Evolutionary conservation across 1,140 invertebrate species (phyloP), one percentile per base, ranked within the genome.

Genomic region (Macrobrachium nipponense): DNA sequence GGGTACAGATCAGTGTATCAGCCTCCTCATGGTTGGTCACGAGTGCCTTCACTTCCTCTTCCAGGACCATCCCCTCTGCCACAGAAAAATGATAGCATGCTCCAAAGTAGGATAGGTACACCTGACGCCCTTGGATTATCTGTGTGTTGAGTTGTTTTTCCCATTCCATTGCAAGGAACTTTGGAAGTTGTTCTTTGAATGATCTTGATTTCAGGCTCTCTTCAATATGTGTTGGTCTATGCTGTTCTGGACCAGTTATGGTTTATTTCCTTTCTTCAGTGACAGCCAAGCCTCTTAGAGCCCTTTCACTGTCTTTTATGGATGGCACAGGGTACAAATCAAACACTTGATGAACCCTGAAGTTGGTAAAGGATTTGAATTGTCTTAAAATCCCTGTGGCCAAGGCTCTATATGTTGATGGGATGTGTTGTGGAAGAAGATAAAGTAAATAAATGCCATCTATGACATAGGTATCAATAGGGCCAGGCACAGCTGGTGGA

Each of bases 11-110:
- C 36, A 5, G 5, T 4, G 64, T 81, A 36, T 72, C 66, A 7
- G 64, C 80, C 72, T 81, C 80, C 20, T 81, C 64, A 81, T 81
- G 66, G 66, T 81, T 81, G 5, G 66, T 81, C n/a, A n/a, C n/a
- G 2, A 51, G 6, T 44, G 7, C 44, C 5, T 66, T 61, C 10
- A 81, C 36, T 17, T 81, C 62, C 58, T 81, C 64, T 44, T 20
- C 51, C 10, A 70, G 8, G 7, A 81, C 80, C 27, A 3, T 70
- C n/a, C 43, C 43, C 12, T 81, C 80, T n/a, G n/a, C 27, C 17
- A 81, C 80, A 72, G n/a, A n/a, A n/a, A n/a, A n/a, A n/a, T n/a
- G n/a, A n/a, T n/a, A n/a, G n/a, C n/a, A n/a, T n/a, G n/a, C n/a
- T n/a, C n/a, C n/a, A n/a, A n/a, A n/a, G n/a, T n/a, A n/a, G n/a